Evolutionary conservation across 2,797 vertebrate species (phyloP), one percentile per base, ranked within the genome.

Genomic region (Sitta carolinensis): DNA sequence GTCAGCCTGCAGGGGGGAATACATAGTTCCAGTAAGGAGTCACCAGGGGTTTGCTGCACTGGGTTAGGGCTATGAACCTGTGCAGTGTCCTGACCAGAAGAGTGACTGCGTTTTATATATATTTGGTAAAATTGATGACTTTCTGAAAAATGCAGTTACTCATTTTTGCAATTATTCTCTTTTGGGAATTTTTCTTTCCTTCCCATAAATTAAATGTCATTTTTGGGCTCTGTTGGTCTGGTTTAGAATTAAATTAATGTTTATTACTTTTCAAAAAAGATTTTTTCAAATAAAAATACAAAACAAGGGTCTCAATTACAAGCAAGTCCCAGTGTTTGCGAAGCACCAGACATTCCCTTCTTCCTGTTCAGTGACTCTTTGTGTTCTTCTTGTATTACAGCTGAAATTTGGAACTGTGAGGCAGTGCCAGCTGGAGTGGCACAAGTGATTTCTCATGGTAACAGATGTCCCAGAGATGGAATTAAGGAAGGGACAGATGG

Each of bases 351-450:
- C 29, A 61, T 73, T 77, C 29, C 42, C 43, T 76, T 75, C 85
- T 74, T 84, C 76, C 76, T 70, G 12, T 68, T 26, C 52, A 30
- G 63, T 27, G 38, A 34, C 59, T 95, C 74, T 90, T 87, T 75
- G 25, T 83, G 62, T 74, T 91, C 42, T 54, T 73, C n/a, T 36
- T 73, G 42, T n/a, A 30, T 36, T 87, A 69, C 66, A 84, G 74
- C 67, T 93, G 78, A 95, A 81, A 63, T 63, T 75, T 63, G 30
- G 74, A 86, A 48, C 83, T 84, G 80, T 58, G 90, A 94, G 91
- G 67, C 83, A 50, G 67, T 90, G 91, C 94, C 95, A 96, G 93
- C 91, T 96, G 95, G 95, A 96, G 88, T 61, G 84, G 93, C 86
- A 90, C 81, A 79, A 90, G 90, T 32, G 36, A 57, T 90, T 90